Conservation (phyloP, 2,113 vertebrate genomes). For the Galemys pyrenaicus region DNA sequence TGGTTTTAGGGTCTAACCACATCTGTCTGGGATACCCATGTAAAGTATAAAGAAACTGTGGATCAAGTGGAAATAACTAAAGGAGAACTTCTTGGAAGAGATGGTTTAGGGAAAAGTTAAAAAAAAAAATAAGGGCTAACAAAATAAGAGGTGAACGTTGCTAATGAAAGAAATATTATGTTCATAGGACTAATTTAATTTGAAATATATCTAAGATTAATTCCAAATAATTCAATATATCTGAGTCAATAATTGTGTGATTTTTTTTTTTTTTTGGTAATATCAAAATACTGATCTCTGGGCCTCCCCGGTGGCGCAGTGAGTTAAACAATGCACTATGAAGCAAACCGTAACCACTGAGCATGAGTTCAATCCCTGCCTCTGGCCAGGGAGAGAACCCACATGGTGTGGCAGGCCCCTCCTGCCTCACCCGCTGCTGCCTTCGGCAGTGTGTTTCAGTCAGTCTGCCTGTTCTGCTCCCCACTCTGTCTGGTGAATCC, state of each 20-base stretch:
- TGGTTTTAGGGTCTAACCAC: not conserved
- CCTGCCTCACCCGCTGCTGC: no score
- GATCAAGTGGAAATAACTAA: not conserved
- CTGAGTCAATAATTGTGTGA: not conserved
- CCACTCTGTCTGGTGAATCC: no score
- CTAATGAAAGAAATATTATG: not conserved
- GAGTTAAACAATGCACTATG: no score
- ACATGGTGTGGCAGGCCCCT: no score
- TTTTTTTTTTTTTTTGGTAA: not conserved
- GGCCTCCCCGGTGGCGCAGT: no score
- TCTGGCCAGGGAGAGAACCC: no score
- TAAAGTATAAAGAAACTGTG: not conserved
- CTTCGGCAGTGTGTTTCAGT: no score
- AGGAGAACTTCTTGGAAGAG: conserved; percentile 18
- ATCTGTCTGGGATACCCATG: not conserved
- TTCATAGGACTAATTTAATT: not conserved
- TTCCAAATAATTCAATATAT: not conserved
- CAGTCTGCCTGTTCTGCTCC: no score
- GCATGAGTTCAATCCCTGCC: no score
- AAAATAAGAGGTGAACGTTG: not conserved
- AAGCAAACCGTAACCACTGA: no score
- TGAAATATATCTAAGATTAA: not conserved
- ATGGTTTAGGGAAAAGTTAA: not conserved
- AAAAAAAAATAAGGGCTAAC: not conserved
- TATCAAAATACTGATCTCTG: conserved; percentile 23